Percentiles rank a stretch among this genome's conserved stretches.
These are phyloP conservation scores for Seriola quinqueradiata DNA, from an alignment of 2,113 vertebrate genomes.

Conservation along the genomic window DNA sequence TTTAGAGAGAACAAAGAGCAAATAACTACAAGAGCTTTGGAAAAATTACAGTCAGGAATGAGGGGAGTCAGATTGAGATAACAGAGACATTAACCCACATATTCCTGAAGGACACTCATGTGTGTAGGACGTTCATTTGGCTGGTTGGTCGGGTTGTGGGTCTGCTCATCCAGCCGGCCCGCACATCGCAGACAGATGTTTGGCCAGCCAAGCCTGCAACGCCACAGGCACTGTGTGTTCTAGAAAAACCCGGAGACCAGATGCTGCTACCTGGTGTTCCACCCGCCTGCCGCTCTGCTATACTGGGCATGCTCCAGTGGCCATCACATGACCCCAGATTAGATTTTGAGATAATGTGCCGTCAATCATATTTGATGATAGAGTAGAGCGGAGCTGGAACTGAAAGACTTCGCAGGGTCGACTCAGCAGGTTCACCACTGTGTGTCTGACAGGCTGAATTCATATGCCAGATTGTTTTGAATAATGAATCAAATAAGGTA, in stretches of 20 bases:
- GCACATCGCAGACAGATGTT: constrained; percentile 83
- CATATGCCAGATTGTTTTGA: constrained; percentile 43
- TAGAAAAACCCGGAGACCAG: constrained; percentile 83
- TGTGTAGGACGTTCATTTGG: constrained; percentile 75
- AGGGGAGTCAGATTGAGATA: constrained; percentile 34
- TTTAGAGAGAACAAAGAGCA: constrained; percentile 9
- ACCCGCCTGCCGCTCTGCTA: constrained; percentile 70
- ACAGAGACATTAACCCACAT: constrained; percentile 76
- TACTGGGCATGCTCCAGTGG: constrained; percentile 71
- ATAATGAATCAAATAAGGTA: constrained; percentile 42
- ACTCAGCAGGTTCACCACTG: constrained; percentile 30
- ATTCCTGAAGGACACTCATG: constrained; percentile 83
- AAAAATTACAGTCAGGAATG: constrained; percentile 1
- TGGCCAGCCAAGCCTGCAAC: constrained; percentile 76
- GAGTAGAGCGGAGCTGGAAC: constrained; percentile 26
- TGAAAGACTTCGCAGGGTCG: constrained; percentile 30
- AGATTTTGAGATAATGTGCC: constrained; percentile 39
- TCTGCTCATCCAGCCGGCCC: constrained; percentile 74
- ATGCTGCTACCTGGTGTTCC: constrained; percentile 84
- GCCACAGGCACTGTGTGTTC: constrained; percentile 83
- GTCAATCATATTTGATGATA: constrained; percentile 68
- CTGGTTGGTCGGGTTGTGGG: constrained; percentile 58
- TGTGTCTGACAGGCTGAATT: constrained; percentile 51
- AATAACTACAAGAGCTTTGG: constrained; percentile 8
- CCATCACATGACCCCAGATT: constrained; percentile 76